A percentile compares a stretch with the other conserved stretches of the same genome.
These are phyloP conservation scores for Rousettus madagascariensis DNA, from an alignment of 2,797 vertebrate species.

Conservation along the genomic window DNA sequence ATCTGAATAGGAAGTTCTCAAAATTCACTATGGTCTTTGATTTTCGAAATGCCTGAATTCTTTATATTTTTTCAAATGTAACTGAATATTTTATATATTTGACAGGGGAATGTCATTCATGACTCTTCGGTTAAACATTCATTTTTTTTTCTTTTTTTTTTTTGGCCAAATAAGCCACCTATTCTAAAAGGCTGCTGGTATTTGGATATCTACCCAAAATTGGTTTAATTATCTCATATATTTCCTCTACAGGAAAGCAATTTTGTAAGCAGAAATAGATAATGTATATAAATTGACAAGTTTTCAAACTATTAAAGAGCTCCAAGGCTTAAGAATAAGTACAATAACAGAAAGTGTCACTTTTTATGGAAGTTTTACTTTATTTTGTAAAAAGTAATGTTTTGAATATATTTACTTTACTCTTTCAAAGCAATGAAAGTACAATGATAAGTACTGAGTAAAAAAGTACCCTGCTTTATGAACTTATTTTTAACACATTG, in stretches of 20 bases:
- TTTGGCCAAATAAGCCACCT: not conserved
- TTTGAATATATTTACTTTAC: slow-evolving; percentile 38
- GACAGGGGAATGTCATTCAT: not conserved
- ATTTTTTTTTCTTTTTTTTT: slow-evolving; percentile 29
- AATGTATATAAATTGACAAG: not conserved
- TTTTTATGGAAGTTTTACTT: slow-evolving; percentile 57
- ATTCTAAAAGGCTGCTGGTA: not conserved
- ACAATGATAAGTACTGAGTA: not conserved
- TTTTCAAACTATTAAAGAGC: not conserved
- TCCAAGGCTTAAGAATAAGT: slow-evolving; percentile 26
- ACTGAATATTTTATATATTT: not conserved
- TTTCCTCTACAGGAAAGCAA: slow-evolving; percentile 36
- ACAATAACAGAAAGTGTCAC: slow-evolving; percentile 39
- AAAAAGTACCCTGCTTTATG: slow-evolving; percentile 28
- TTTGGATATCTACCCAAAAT: not conserved
- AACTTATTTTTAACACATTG: slow-evolving; percentile 43
- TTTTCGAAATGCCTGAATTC: not conserved
- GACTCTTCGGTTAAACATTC: slow-evolving; percentile 10
- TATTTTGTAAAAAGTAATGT: slow-evolving; percentile 64
- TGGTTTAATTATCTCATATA: not conserved
- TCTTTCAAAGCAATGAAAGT: slow-evolving; percentile 44
- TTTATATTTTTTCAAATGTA: slow-evolving; percentile 22
- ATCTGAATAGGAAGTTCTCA: not conserved
- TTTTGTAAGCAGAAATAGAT: not conserved
- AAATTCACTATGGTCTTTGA: not conserved